Evolutionary conservation across 2,888 invertebrate genomes (phyloP), one percentile per base, ranked within the genome.

Genomic region (Pyrochroa serraticornis): DNA sequence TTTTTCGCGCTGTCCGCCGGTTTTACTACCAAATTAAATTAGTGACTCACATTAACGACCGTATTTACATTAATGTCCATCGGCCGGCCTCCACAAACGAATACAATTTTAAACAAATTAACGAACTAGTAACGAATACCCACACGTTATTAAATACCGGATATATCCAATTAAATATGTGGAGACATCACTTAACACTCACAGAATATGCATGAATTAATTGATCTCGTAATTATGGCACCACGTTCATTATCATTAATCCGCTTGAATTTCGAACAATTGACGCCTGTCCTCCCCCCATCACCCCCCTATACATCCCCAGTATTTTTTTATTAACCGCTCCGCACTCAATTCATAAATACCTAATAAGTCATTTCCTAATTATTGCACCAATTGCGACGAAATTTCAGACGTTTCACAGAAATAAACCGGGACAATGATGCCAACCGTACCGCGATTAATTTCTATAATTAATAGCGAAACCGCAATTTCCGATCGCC

Each of bases 141-240:
- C 67, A 63, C 67, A 66, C 67, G 48, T 58, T 47, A 58, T 52
- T 58, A 58, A 52, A 58, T 58, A 58, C 68, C 72, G 72, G 72
- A 72, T 68, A 70, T 66, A 64, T 65, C 67, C 72, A 72, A 70
- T 72, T 72, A 72, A 58, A 69, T 68, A 69, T 70, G 71, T 69
- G 71, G 71, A 72, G 70, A 71, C 71, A 69, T 71, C 69, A 71
- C 69, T 72, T 72, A 71, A 70, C 74, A 72, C 73, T 52, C 48
- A 51, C 42, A 58, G 48, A 53, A 53, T 58, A 58, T 58, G 51
- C 58, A 58, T 58, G 48, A 53, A 58, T 58, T 53, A 53, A 58
- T 58, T 58, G 58, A 58, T 58, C 52, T 57, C 33, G 43, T 57
- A 50, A 57, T 57, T 50, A 56, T 56, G 22, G 39, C 12, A 48